Base-by-base conservation (phyloP, 2,888 invertebrate species). In the Acleris sparsana region DNA sequence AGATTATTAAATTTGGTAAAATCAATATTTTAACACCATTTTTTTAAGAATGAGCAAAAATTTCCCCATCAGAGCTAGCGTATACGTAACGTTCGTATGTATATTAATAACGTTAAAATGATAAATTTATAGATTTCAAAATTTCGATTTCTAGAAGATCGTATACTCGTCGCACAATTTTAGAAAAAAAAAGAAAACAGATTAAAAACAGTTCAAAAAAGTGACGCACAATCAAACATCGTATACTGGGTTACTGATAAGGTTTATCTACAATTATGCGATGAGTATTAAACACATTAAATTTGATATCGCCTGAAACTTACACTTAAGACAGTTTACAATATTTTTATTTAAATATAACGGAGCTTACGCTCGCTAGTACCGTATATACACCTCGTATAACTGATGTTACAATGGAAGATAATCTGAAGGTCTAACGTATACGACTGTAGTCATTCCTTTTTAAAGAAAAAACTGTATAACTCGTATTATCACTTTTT, bases 1-100 rank as follows among this genome's bases (percentile, higher is more conserved):
- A 95, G 95, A 94, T 94, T 94, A 94, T 93, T 92, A 89, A 94
- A 94, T 94, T 94, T 95, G 94, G 95, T 95, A 95, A 95, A 94
- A 94, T 95, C 94, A 95, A 95, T 94, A 93, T 92, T 90, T 92
- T 83, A 92, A 93, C 92, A 92, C 86, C 85, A 83, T 86, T 88
- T 84, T 80, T 86, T 84, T 86, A 84, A 89, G 90, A 93, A 94
- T 94, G 94, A 94, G 94, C 94, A 94, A 94, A 92, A 89, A 83
- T 85, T 90, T 89, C 44, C 93, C 93, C 93, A 92, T 93, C 93
- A 93, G 93, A 91, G 92, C 87, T 94, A 95, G 95, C 95, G 95
- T 96, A 96, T 95, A 96, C 95, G 95, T 95, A 92, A 93, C 93
- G 84, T 93, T 94, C 94, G 94, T 94, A 94, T 93, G 82, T 86